Percentiles rank a stretch among this genome's conserved stretches.
Evolutionary conservation across 2,797 vertebrate genomes (phyloP).

Genomic region (Pogoniulus pusillus): DNA sequence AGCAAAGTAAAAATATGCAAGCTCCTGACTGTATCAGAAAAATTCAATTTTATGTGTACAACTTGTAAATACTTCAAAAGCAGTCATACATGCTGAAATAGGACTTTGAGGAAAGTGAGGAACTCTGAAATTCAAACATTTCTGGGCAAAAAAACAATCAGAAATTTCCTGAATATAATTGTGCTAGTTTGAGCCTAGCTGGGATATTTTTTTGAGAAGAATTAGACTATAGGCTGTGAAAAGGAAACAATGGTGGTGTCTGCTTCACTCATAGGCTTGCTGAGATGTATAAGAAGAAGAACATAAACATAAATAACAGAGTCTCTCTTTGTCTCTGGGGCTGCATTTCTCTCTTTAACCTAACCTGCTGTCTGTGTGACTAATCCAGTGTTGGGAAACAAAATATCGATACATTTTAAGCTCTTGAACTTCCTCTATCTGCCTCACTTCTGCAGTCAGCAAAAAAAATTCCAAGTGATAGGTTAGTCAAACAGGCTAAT

Average conservation of each 20-base stretch:
- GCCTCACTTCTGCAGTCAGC: not conserved
- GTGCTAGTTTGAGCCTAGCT: too few relatives aligned
- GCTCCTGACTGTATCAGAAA: not conserved
- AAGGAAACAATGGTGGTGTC: too few relatives aligned
- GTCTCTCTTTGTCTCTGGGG: too few relatives aligned
- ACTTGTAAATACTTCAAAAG: not conserved
- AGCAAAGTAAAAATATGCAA: not conserved
- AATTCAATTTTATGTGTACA: not conserved
- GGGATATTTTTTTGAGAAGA: too few relatives aligned
- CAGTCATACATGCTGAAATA: not conserved
- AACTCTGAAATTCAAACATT: not conserved
- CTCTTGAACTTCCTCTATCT: not conserved
- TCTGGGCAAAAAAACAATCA: not conserved
- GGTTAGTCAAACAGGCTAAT: not conserved
- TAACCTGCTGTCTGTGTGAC: too few relatives aligned
- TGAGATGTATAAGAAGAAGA: too few relatives aligned
- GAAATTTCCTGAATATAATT: not conserved
- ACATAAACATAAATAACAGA: too few relatives aligned
- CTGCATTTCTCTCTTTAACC: too few relatives aligned
- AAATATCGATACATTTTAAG: not conserved
- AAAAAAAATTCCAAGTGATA: not conserved
- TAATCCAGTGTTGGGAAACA: too few relatives aligned
- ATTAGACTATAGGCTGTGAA: too few relatives aligned
- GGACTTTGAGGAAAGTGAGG: not conserved
- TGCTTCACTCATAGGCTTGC: too few relatives aligned